Evolutionary conservation across 2,888 invertebrate genomes (phyloP).

Genomic region (Heliconius hortense): DNA sequence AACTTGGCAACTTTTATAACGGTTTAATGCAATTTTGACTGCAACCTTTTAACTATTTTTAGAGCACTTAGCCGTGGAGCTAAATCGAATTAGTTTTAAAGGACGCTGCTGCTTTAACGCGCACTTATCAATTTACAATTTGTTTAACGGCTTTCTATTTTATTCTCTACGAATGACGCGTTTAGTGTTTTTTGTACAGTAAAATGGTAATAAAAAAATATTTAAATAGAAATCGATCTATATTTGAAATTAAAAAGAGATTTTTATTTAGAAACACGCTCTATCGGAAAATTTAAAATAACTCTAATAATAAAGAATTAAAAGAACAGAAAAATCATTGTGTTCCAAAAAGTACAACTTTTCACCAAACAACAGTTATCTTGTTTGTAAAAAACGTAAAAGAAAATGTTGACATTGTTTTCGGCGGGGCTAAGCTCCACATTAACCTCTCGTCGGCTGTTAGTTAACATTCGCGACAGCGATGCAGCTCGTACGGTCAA

Average conservation of each 20-base stretch:
- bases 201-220: neutral
- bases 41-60: slow-evolving; percentile 66
- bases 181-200: neutral
- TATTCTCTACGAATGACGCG: neutral
- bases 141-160: slow-evolving; percentile 27
- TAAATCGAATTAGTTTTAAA: slow-evolving; percentile 59
- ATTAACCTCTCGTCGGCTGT: slow-evolving; percentile 70
- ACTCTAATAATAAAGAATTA: neutral
- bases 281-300: neutral
- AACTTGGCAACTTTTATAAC: slow-evolving; percentile 65
- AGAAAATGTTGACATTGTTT: slow-evolving; percentile 65
- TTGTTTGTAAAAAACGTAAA: slow-evolving; percentile 51
- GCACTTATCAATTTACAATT: slow-evolving; percentile 33
- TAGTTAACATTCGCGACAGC: slow-evolving; percentile 66
- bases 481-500: slow-evolving; percentile 53
- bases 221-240: neutral
- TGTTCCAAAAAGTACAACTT: slow-evolving; percentile 4
- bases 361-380: slow-evolving; percentile 28
- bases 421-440: slow-evolving; percentile 66
- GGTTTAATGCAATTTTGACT: slow-evolving; percentile 66
- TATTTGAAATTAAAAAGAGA: neutral
- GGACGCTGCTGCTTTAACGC: slow-evolving; percentile 30
- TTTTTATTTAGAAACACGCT: neutral
- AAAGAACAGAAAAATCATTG: neutral
- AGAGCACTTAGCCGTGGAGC: slow-evolving; percentile 51